Evolutionary conservation across 2,113 vertebrate species (phyloP).

Genomic region (Sinocyclocheilus anophthalmus): DNA sequence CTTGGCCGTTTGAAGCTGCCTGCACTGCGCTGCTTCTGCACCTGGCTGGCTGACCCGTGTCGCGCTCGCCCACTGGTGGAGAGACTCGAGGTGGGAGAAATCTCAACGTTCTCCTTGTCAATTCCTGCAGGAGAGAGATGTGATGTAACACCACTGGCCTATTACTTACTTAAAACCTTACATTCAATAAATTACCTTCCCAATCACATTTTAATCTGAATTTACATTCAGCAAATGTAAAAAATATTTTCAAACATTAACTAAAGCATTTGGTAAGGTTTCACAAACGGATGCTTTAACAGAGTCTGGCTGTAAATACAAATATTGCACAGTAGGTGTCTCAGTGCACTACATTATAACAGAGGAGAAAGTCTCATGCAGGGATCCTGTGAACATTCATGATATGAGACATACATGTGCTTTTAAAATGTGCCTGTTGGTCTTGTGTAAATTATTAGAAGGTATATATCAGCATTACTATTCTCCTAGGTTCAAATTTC

Average conservation of each 20-base stretch:
- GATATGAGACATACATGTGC: neutral
- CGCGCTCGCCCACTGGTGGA: conserved; percentile 89
- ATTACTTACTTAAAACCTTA: neutral
- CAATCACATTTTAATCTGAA: neutral
- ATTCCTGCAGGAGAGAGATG: conserved; percentile 77
- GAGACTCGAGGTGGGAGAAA: conserved; percentile 91
- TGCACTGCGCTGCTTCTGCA: conserved; percentile 96
- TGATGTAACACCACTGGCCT: neutral
- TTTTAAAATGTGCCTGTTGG: neutral
- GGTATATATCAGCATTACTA: neutral
- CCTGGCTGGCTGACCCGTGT: conserved; percentile 96
- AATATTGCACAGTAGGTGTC: conserved; percentile 13
- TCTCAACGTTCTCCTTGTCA: conserved; percentile 98
- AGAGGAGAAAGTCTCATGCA: neutral
- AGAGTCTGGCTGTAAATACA: conserved; percentile 1
- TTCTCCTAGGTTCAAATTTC: neutral
- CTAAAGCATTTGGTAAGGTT: neutral
- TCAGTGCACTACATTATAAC: neutral
- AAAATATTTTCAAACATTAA: neutral
- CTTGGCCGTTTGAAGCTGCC: conserved; percentile 98
- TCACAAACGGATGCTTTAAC: neutral
- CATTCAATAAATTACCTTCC: neutral
- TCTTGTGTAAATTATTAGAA: neutral
- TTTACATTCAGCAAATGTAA: neutral
- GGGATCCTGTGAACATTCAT: neutral